These are phyloP conservation scores for Eulemur rufifrons DNA, from an alignment of 2,113 vertebrate genomes.

Conservation along the genomic window DNA sequence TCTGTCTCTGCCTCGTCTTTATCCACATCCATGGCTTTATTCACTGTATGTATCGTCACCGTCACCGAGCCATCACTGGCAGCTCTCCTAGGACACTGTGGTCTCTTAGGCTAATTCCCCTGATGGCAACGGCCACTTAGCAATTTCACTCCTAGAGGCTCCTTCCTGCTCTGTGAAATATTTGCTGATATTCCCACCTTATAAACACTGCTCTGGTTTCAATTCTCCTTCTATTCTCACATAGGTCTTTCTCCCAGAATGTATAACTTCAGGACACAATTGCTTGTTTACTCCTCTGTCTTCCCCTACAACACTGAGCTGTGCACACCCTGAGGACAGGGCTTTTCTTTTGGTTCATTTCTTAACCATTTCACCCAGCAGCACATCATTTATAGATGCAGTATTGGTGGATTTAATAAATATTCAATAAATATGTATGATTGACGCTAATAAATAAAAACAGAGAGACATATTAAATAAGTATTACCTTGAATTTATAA, in stretches of 20 bases:
- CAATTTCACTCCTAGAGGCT: neutral
- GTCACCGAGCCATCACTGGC: neutral
- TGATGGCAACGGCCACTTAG: rapidly evolving
- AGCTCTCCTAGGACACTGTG: neutral
- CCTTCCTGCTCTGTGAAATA: neutral
- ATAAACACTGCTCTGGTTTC: neutral
- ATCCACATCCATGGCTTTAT: neutral
- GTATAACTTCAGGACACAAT: neutral
- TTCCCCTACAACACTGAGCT: neutral
- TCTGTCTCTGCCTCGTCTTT: neutral
- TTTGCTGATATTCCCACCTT: neutral
- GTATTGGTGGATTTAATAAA: neutral
- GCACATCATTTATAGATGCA: neutral
- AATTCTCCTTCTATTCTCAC: neutral
- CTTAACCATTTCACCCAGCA: neutral
- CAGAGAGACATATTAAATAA: neutral
- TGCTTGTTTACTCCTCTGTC: neutral
- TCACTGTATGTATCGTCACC: rapidly evolving
- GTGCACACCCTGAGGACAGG: neutral
- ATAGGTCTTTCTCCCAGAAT: neutral
- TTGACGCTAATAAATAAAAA: neutral
- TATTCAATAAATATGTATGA: neutral
- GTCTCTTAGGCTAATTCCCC: neutral
- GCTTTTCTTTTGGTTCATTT: neutral
- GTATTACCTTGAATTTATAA: neutral